Percentiles rank a stretch among this genome's conserved stretches.
phyloP scores from a whole-genome alignment of 2,888 invertebrate species.

The Halocaridina rubra region DNA sequence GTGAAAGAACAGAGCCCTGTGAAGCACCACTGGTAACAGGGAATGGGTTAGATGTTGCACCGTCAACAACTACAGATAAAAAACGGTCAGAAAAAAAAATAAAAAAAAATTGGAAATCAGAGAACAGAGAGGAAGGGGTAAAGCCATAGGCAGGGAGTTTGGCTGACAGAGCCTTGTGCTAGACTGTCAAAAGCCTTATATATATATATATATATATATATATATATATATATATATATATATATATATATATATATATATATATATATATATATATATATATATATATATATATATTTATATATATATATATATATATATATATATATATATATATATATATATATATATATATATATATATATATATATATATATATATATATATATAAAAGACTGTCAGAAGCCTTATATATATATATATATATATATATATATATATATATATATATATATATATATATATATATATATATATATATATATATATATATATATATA shows the following conservation, averaged over 20 bases:
- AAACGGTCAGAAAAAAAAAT: no score
- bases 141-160: no score
- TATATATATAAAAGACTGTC: neutral
- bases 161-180: no score
- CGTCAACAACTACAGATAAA: no score
- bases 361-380: slow-evolving; percentile 1
- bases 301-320: neutral
- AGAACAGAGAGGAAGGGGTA: no score
- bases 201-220: neutral
- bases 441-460: neutral
- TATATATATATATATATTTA: neutral
- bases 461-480: neutral
- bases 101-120: no score
- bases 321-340: neutral
- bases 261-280: neutral
- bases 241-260: neutral
- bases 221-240: neutral
- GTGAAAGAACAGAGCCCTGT: no score
- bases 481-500: neutral
- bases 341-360: neutral
- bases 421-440: neutral
- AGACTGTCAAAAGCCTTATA: no score
- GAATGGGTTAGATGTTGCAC: no score
- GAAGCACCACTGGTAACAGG: no score
- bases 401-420: neutral